Evolutionary conservation across 2,113 vertebrate species (phyloP).

Genomic region (Sinocyclocheilus grahami): DNA sequence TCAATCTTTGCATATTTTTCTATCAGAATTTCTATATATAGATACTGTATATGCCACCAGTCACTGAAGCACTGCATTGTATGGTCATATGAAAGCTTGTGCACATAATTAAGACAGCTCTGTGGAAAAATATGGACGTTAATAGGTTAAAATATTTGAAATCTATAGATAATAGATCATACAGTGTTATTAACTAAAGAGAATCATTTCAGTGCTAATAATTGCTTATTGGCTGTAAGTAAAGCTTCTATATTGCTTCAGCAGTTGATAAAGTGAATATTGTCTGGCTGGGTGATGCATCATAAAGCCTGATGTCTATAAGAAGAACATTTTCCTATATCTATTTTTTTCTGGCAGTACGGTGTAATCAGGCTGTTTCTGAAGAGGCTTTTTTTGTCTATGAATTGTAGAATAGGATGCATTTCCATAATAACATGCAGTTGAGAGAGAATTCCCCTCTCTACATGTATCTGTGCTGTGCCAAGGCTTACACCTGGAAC

Average conservation of each 20-base stretch:
- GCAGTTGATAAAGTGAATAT: neutral
- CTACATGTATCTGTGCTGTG: constrained; percentile 3
- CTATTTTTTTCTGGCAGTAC: neutral
- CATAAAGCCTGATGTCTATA: constrained; percentile 6
- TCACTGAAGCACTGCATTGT: neutral
- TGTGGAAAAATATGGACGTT: neutral
- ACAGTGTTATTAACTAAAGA: neutral
- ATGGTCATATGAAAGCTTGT: neutral
- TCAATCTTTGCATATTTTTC: neutral
- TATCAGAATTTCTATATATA: constrained; percentile 7
- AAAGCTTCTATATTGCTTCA: neutral
- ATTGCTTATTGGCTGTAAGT: neutral
- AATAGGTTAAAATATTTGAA: neutral
- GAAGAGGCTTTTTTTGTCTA: neutral
- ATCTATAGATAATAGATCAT: neutral
- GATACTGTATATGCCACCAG: neutral
- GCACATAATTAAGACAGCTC: neutral
- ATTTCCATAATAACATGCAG: constrained; percentile 24
- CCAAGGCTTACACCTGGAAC: neutral
- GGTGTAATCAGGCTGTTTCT: constrained; percentile 11
- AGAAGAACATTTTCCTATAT: neutral
- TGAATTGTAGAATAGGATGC: neutral
- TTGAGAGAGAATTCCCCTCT: neutral
- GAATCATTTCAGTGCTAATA: neutral
- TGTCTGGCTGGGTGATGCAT: neutral